A percentile compares a stretch with the other conserved stretches of the same genome.
These are phyloP conservation scores for Bagarius yarrelli DNA, from an alignment of 2,113 vertebrate species.

Conservation along the genomic window DNA sequence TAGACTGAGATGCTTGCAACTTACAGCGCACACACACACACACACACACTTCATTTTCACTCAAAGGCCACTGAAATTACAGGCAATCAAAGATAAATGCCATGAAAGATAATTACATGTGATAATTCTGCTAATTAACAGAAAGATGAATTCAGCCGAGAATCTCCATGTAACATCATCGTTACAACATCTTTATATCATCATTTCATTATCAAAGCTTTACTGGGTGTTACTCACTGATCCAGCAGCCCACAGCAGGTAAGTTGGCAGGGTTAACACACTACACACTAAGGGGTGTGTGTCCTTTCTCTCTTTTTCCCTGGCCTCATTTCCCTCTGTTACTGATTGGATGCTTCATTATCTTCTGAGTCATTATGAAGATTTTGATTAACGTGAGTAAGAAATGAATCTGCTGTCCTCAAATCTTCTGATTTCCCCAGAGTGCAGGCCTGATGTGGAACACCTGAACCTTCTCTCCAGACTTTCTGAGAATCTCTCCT, in stretches of 20 bases:
- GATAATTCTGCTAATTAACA: slow-evolving; percentile 1
- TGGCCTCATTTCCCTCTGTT: slow-evolving; percentile 3
- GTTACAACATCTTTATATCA: too few relatives aligned
- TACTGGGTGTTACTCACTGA: background rate
- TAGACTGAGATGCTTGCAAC: background rate
- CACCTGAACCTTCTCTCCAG: background rate
- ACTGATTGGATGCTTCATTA: background rate
- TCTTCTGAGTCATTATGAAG: background rate
- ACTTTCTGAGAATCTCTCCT: background rate
- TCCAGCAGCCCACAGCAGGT: background rate
- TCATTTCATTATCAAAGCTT: too few relatives aligned
- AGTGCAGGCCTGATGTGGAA: background rate
- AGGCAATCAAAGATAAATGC: slow-evolving; percentile 17
- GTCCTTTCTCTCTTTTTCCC: background rate
- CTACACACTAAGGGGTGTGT: background rate
- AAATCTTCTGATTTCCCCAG: background rate
- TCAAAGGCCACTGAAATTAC: slow-evolving; percentile 8
- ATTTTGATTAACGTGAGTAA: slow-evolving; percentile 11
- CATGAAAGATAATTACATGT: slow-evolving; percentile 2
- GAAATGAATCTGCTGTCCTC: background rate
- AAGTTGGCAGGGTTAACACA: background rate
- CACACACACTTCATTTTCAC: background rate
- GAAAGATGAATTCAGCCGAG: background rate
- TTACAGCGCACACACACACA: background rate
- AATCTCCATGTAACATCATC: background rate